A percentile compares a stretch with the other conserved stretches of the same genome.
Conservation (phyloP, 1,140 invertebrate genomes). For the Sminthurides bifidus region DNA sequence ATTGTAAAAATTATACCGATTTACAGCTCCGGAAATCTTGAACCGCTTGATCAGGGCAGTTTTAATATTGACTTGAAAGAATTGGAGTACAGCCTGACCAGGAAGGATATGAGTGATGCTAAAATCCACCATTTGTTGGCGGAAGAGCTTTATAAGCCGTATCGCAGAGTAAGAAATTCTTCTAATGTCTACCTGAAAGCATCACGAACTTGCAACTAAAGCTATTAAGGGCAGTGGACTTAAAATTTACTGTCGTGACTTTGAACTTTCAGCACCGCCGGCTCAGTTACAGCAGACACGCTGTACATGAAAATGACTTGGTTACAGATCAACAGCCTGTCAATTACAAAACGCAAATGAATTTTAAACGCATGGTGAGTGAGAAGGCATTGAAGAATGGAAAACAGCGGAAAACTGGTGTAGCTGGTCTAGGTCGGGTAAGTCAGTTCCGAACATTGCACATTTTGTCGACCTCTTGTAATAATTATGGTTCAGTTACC, state of each 20-base stretch:
- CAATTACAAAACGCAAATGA: conserved; percentile 83
- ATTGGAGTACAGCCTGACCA: conserved; percentile 79
- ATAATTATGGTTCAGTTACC: too few species aligned
- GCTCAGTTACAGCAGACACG: conserved; percentile 78
- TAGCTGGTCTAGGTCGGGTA: too few species aligned
- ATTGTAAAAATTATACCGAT: conserved; percentile 2
- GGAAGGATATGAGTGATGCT: conserved; percentile 80
- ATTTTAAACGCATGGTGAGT: conserved; percentile 69
- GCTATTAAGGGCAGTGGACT: background rate
- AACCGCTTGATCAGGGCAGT: conserved; percentile 29
- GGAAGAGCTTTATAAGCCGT: conserved; percentile 78
- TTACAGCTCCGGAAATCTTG: conserved; percentile 18
- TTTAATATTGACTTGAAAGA: conserved; percentile 89
- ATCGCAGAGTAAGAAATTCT: conserved; percentile 58
- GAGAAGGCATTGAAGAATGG: conserved; percentile 64
- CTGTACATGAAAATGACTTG: conserved; percentile 74
- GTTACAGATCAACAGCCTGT: conserved; percentile 54
- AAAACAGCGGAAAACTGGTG: conserved; percentile 54
- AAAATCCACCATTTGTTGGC: conserved; percentile 84
- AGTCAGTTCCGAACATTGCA: too few species aligned
- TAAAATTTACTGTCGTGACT: background rate
- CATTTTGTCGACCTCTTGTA: too few species aligned
- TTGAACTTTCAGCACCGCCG: conserved; percentile 64
- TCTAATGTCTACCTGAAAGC: too few species aligned
- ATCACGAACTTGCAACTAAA: background rate